A percentile compares a stretch with the other conserved stretches of the same genome.
Evolutionary conservation across 2,888 invertebrate genomes (phyloP).

Genomic region (Beris morrisii): DNA sequence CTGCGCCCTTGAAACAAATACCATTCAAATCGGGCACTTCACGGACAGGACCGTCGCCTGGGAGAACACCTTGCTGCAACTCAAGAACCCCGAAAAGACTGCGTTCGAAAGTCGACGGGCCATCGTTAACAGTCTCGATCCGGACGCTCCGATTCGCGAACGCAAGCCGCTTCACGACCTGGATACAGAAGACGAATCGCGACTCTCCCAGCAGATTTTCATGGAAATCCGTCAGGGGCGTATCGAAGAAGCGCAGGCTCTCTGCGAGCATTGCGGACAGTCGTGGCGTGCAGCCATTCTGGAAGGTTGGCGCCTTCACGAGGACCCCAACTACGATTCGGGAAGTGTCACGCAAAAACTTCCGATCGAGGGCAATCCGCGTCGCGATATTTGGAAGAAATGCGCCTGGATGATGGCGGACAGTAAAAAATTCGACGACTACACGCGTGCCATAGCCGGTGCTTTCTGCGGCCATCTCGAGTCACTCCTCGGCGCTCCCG

Average conservation of each 20-base stretch:
- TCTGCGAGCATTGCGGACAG: constrained; percentile 86
- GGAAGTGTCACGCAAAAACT: constrained; percentile 51
- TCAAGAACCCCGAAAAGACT: constrained; percentile 61
- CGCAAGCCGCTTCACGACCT: constrained; percentile 79
- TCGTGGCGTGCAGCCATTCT: constrained; percentile 88
- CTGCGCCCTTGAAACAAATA: constrained; percentile 66
- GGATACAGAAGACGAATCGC: constrained; percentile 78
- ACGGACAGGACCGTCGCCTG: constrained; percentile 83
- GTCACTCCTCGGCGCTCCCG: constrained; percentile 69
- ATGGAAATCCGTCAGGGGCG: constrained; percentile 82
- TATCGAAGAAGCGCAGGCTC: constrained; percentile 78
- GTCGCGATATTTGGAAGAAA: constrained; percentile 77
- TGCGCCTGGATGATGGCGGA: constrained; percentile 67
- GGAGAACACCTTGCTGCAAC: constrained; percentile 87
- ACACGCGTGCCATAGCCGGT: constrained; percentile 70
- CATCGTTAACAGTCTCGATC: constrained; percentile 75
- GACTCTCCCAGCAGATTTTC: constrained; percentile 63
- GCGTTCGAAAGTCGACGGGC: constrained; percentile 62
- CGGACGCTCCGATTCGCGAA: constrained; percentile 84
- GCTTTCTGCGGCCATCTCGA: constrained; percentile 81
- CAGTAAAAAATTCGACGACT: constrained; percentile 61
- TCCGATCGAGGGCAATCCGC: constrained; percentile 78
- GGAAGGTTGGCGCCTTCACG: constrained; percentile 86
- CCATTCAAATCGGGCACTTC: constrained; percentile 66
- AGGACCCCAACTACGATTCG: constrained; percentile 77